Base-by-base conservation (phyloP, 2,113 vertebrate genomes). In the Falcunculus frontatus region DNA sequence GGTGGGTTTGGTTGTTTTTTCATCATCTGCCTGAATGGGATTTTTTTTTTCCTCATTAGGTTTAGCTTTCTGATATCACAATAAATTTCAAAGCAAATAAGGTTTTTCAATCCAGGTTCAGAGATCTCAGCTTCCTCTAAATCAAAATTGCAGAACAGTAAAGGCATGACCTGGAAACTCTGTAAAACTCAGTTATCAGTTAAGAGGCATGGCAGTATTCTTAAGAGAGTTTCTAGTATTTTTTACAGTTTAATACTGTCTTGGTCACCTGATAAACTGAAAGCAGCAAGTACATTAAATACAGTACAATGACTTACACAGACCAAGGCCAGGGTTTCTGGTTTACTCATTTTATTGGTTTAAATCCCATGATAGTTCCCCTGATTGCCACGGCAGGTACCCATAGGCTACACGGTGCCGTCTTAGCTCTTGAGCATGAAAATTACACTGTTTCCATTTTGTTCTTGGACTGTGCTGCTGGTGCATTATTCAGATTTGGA, bases 251-350 rank as follows among this genome's bases (percentile, higher is more conserved):
- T 91, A 81, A 77, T 69, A 78, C 63, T 90, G 72, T 96, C 85
- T 94, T 88, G 84, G 85, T 95, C 90, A 96, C 64, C 95, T 96
- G 97, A 96, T 96, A 92, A 95, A 95, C 91, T 94, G 93, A 67
- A 89, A 97, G 92, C 74, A 89, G 81, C 64, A 72, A 91, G 92
- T 92, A 87, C 79, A 88, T 97, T 97, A 94, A 97, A 89, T 70
- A 41, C 46, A 68, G 64, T 7, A 2, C 87, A 87, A 93, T 92
- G 79, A 72, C 42, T 90, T 94, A 68, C 33, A 69, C 91, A 91
- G 93, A 84, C 92, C 78, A 79, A 70, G 79, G 52, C 52, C 53
- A 25, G 15, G 33, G 76, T 64, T 94, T 95, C 96, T 96, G 94
- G 46, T 64, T 47, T 95, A 81, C 87, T 87, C 79, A 57, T 96